Evolutionary conservation across 2,797 vertebrate species (phyloP).

Genomic region (Eleutherodactylus coqui): DNA sequence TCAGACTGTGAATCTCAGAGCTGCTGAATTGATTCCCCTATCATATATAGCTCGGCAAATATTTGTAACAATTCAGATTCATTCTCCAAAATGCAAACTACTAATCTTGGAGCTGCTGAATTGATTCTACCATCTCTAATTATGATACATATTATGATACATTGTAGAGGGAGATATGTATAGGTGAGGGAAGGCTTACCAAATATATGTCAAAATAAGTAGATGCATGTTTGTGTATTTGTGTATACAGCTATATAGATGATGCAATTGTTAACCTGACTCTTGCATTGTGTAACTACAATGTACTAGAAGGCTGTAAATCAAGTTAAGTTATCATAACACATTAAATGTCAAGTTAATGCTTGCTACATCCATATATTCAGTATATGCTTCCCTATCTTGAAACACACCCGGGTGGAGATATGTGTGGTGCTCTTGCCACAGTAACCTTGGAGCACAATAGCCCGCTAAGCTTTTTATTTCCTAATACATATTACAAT

Average conservation of each 20-base stretch:
- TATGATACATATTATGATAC: neutral
- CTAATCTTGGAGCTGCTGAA: neutral
- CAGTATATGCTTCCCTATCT: neutral
- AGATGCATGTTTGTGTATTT: too few species aligned
- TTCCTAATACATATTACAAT: constrained; percentile 39
- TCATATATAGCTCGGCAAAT: neutral
- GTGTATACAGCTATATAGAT: too few species aligned
- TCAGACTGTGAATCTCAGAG: neutral
- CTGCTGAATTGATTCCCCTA: neutral
- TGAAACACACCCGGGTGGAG: neutral
- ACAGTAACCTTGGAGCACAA: constrained; percentile 49
- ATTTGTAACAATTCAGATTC: neutral
- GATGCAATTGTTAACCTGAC: too few species aligned
- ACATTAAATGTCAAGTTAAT: too few species aligned
- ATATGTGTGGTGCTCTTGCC: neutral
- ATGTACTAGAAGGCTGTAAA: too few species aligned
- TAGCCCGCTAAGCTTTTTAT: neutral
- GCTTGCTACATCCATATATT: too few species aligned
- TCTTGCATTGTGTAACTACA: too few species aligned
- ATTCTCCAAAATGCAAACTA: neutral
- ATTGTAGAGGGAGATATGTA: neutral
- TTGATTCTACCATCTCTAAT: neutral
- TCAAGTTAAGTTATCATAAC: too few species aligned
- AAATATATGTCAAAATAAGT: too few species aligned
- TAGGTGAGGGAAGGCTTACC: too few species aligned